Evolutionary conservation across 2,888 invertebrate species (phyloP).

Genomic region (Drosophila mercatorum): DNA sequence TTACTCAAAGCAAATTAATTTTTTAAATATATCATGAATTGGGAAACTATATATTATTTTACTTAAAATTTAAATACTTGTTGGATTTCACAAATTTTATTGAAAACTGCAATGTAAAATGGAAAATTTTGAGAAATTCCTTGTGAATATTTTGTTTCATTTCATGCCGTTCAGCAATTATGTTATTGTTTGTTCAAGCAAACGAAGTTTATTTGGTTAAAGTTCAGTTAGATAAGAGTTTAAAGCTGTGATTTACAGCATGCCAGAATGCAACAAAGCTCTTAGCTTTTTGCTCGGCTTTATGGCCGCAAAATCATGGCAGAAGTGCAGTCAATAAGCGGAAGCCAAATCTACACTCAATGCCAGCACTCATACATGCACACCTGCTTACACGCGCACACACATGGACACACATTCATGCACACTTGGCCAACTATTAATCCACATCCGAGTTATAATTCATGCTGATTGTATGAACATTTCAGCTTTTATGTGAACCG

Average conservation of each 20-base stretch:
- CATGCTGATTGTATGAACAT: conserved; percentile 81
- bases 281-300: conserved; percentile 42
- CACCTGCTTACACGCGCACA: background rate
- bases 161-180: background rate
- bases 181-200: background rate
- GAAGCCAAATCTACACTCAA: conserved; percentile 34
- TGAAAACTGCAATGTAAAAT: background rate
- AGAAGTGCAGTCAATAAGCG: conserved; percentile 42
- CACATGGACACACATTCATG: conserved; percentile 16
- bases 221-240: conserved; percentile 14
- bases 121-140: background rate
- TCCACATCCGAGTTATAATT: conserved; percentile 81
- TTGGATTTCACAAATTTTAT: no score
- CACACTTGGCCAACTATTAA: conserved; percentile 71
- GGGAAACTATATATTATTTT: background rate
- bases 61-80: background rate
- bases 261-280: conserved; percentile 35
- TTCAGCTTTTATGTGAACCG: conserved; percentile 80
- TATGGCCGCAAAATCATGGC: conserved; percentile 38
- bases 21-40: no score
- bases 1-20: no score
- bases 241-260: conserved; percentile 30
- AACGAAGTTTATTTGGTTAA: conserved; percentile 6
- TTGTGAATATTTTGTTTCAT: background rate
- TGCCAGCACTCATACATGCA: conserved; percentile 8